Base-by-base conservation (phyloP, 64 coral and sea anemone species). In the Montipora cactus region DNA sequence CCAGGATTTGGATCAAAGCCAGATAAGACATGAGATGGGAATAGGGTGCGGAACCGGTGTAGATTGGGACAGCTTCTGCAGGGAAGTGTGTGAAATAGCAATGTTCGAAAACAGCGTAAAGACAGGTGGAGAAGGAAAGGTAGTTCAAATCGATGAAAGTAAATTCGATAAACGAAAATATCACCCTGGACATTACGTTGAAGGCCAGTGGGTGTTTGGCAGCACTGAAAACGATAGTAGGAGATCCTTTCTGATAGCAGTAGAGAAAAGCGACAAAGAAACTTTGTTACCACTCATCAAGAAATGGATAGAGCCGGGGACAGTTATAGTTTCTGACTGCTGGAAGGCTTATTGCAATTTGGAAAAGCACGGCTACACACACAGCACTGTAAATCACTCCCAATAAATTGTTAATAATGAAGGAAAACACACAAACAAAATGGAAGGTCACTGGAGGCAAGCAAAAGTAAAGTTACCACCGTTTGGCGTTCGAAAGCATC, bases 131-230 rank as follows among this genome's bases (percentile, higher is more conserved):
- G 53, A 57, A 3, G 53, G 53, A 8, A 57, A 57, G 53, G 53
- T 57, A 57, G 53, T 57, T 6, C 2, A 57, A 57, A 57, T 57
- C 53, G 53, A 57, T 57, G 53, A 57, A 57, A 57, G 53, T 57
- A 57, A 11, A 57, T 57, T 57, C 53, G 53, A 0, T 57, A 57
- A 57, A 57, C 53, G 11, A 57, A 57, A 57, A 57, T 57, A 57
- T 57, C 53, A 57, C 37, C 37, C 0, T 37, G 37, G 37, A 37
- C 37, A 37, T 37, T 1, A 37, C 44, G 87, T 79, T 8, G 49
- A 89, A 53, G 50, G 74, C n/a, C 87, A 89, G 67, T 89, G 88
- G 75, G 57, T 79, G 16, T 90, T 91, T 51, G 89, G 66, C 14
- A 59, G 78, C 8, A 81, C 75, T 19, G 78, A 73, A 66, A 49